These are phyloP conservation scores for Galeopterus variegatus DNA, from an alignment of 2,113 vertebrate species.

Conservation along the genomic window DNA sequence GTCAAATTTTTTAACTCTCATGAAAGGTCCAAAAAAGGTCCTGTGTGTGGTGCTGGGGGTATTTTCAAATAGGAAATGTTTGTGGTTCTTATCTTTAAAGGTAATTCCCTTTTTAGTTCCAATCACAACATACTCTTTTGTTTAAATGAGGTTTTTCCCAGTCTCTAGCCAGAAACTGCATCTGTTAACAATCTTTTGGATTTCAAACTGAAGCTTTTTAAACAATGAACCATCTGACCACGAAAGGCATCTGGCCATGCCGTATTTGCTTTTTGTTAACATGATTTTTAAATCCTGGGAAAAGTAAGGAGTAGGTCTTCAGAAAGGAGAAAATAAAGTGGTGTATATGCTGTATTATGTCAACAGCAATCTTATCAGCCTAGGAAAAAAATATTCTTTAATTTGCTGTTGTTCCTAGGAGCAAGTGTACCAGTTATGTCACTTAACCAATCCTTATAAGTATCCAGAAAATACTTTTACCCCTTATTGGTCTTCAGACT, in stretches of 20 bases:
- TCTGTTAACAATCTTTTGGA: slow-evolving; percentile 91
- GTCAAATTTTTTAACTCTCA: slow-evolving; percentile 65
- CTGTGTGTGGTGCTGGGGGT: slow-evolving; percentile 78
- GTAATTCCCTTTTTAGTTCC: slow-evolving; percentile 89
- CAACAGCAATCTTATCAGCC: not conserved
- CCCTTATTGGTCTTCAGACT: not conserved
- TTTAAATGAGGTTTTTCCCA: slow-evolving; percentile 87
- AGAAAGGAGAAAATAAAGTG: slow-evolving; percentile 47
- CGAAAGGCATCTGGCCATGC: slow-evolving; percentile 88
- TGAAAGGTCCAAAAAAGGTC: slow-evolving; percentile 35
- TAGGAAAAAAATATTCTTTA: not conserved
- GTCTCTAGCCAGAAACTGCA: slow-evolving; percentile 88
- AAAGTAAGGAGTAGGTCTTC: slow-evolving; percentile 71
- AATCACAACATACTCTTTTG: slow-evolving; percentile 89
- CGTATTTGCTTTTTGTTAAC: slow-evolving; percentile 88
- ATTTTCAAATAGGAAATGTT: slow-evolving; percentile 88
- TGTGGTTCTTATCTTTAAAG: slow-evolving; percentile 89
- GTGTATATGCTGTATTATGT: not conserved
- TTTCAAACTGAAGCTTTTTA: slow-evolving; percentile 88
- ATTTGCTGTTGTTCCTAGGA: not conserved
- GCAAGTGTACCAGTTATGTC: not conserved
- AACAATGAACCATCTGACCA: slow-evolving; percentile 90
- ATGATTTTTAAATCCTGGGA: slow-evolving; percentile 87
- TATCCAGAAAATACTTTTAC: not conserved
- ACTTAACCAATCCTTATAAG: not conserved